A percentile compares a stretch with the other conserved stretches of the same genome.
phyloP scores from a whole-genome alignment of 2,888 invertebrate species.

The Drosophila lacicola region DNA sequence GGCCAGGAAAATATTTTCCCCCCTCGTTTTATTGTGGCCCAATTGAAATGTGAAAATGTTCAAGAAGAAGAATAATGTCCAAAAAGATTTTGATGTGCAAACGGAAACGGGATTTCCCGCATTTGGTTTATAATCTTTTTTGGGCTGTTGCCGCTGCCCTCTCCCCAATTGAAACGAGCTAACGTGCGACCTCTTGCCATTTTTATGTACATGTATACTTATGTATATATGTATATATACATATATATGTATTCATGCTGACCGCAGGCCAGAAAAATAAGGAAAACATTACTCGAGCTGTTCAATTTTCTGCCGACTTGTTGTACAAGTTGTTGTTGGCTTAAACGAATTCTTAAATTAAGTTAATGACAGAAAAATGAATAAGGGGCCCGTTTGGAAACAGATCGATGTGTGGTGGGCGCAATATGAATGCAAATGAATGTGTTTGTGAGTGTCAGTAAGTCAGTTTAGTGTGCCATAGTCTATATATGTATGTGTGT shows the following conservation, averaged over 20 bases:
- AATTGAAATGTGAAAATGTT: conserved; percentile 24
- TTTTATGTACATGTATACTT: not conserved
- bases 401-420: conserved; percentile 7
- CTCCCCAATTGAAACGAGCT: conserved; percentile 60
- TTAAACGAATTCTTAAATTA: conserved; percentile 31
- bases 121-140: conserved; percentile 50
- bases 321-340: conserved; percentile 25
- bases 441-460: conserved; percentile 30
- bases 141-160: conserved; percentile 16
- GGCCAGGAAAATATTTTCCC: conserved; percentile 43
- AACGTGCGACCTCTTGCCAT: conserved; percentile 21
- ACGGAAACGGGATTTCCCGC: conserved; percentile 53
- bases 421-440: conserved; percentile 64
- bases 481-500: not conserved
- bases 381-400: not conserved
- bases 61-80: not conserved
- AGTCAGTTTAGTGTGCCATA: conserved; percentile 5
- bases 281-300: conserved; percentile 3
- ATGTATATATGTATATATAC: not conserved
- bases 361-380: conserved; percentile 26
- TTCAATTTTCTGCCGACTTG: conserved; percentile 30
- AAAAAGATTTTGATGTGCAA: conserved; percentile 35
- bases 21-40: conserved; percentile 31
- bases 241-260: not conserved
- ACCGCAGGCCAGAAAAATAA: not conserved